Percentiles rank a stretch among this genome's conserved stretches.
phyloP scores from a whole-genome alignment of 2,113 vertebrate species.

The Carlito syrichta region DNA sequence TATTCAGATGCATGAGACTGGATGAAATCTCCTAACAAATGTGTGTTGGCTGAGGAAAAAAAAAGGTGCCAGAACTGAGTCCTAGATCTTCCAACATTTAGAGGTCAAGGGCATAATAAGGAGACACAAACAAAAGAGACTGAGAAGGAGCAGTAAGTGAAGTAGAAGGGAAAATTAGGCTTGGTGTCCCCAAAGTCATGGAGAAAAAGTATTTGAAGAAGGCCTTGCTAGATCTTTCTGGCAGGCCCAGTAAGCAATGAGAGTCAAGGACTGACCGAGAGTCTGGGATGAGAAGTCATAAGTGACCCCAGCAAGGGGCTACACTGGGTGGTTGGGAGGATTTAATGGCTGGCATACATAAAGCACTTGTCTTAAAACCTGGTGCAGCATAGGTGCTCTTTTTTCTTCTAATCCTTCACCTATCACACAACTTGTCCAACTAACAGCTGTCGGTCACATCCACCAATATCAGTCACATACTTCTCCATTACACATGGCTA shows the following conservation, averaged over 20 bases:
- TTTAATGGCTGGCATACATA: accelerated
- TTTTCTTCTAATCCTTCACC: neutral
- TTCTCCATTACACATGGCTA: neutral
- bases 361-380: neutral
- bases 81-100: no score
- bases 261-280: accelerated
- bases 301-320: neutral
- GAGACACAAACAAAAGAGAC: neutral
- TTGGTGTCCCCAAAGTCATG: neutral
- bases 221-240: neutral
- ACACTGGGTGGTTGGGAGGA: accelerated
- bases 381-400: neutral
- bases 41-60: no score
- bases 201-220: neutral
- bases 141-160: neutral
- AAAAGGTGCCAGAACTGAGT: neutral
- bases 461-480: neutral
- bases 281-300: neutral
- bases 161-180: neutral
- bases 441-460: accelerated
- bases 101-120: neutral
- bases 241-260: accelerated
- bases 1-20: neutral
- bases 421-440: neutral
- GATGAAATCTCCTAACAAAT: no score